phyloP scores from a whole-genome alignment of 1,140 invertebrate species.

The Mesaphorura yosii region DNA sequence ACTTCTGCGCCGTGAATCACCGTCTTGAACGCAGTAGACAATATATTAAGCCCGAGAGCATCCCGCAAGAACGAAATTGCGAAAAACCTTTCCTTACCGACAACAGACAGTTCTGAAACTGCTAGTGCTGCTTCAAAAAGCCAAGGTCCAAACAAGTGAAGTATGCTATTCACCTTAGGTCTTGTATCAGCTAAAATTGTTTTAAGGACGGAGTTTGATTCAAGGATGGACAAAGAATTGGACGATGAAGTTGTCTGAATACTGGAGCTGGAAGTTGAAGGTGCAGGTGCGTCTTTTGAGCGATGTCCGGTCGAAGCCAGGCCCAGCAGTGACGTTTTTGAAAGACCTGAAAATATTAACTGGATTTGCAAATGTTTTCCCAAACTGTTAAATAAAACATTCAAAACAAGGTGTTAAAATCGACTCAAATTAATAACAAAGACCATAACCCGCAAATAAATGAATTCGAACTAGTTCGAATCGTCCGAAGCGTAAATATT shows the following conservation, averaged over 20 bases:
- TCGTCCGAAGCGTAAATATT: no score
- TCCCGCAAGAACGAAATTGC: no score
- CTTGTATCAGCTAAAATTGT: slow-evolving; percentile 48
- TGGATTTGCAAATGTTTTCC: no score
- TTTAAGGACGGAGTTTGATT: background rate
- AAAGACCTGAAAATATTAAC: slow-evolving; percentile 47
- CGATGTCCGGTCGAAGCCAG: slow-evolving; percentile 58
- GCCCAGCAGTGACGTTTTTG: slow-evolving; percentile 63
- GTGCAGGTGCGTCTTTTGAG: no score
- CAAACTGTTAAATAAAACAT: no score
- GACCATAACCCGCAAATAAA: no score
- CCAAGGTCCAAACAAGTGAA: slow-evolving; percentile 94
- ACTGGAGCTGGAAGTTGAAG: slow-evolving; percentile 32
- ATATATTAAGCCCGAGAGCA: background rate
- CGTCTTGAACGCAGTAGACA: slow-evolving; percentile 1
- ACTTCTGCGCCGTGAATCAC: slow-evolving; percentile 23
- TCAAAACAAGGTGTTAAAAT: no score
- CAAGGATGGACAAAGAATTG: background rate
- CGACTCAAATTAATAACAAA: no score
- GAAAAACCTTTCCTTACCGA: slow-evolving; percentile 18
- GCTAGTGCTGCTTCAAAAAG: slow-evolving; percentile 89
- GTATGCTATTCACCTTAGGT: slow-evolving; percentile 82
- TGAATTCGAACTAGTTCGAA: no score
- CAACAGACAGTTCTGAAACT: slow-evolving; percentile 46
- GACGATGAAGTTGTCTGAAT: slow-evolving; percentile 14